These are phyloP conservation scores for Nasonia vitripennis DNA, from an alignment of 1,140 invertebrate genomes.

Conservation along the genomic window DNA sequence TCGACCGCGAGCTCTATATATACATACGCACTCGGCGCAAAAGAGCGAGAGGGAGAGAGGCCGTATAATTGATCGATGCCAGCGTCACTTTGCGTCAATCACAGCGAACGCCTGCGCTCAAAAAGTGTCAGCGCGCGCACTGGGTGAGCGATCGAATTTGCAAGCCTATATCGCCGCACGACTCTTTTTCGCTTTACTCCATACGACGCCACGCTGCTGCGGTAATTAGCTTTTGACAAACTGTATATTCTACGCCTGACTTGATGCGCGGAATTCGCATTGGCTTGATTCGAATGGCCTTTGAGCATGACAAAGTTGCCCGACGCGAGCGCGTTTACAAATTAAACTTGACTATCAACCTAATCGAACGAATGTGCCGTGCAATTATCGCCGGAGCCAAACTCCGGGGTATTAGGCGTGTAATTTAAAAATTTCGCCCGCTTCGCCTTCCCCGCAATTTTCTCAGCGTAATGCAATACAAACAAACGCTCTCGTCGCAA, in stretches of 20 bases:
- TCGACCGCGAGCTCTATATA: conserved; percentile 1
- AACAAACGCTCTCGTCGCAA: background rate
- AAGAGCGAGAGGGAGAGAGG: conserved; percentile 13
- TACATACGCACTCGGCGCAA: no score
- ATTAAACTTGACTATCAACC: no score
- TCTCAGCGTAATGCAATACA: background rate
- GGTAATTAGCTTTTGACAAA: background rate
- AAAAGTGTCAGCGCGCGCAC: conserved; percentile 28
- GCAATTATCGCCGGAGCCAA: no score
- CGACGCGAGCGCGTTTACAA: no score
- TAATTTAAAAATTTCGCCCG: no score
- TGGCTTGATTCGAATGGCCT: no score
- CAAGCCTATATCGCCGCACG: background rate
- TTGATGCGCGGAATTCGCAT: no score
- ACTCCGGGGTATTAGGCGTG: no score
- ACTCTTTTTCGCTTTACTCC: background rate
- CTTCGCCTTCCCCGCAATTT: no score
- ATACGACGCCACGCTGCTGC: background rate
- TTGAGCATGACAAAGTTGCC: no score
- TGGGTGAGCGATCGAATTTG: conserved; percentile 39
- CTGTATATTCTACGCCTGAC: background rate
- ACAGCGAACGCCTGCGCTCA: background rate
- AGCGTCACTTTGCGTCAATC: conserved; percentile 38
- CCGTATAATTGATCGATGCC: conserved; percentile 42
- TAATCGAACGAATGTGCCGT: no score